Base-by-base conservation (phyloP, 1,140 invertebrate genomes). In the Drosophila sucinea region DNA sequence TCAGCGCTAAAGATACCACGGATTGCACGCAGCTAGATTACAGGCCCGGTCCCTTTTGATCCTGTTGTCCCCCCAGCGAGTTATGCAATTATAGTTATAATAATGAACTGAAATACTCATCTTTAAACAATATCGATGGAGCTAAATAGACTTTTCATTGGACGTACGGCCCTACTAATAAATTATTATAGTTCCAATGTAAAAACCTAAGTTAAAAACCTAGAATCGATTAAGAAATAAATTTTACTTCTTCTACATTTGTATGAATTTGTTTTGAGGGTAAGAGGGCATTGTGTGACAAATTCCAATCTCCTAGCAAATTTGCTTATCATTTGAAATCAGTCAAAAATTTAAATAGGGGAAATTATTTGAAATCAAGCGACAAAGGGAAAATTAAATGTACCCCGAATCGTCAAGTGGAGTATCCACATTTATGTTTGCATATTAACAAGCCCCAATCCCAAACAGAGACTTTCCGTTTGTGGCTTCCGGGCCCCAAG, bases 381-480 rank as follows among this genome's bases (percentile, higher is more conserved):
- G n/a, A 30, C 29, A 56, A 56, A 56, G 29, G 27, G 54, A 4
- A 29, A 56, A 56, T 56, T 30, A 30, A 56, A 56, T 56, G 11
- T 27, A 23, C 23, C 25, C 44, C 10, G 8, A 51, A 27, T 8
- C 44, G 27, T 8, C 44, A 51, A 27, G 23, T 51, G 11, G 11
- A 51, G 44, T 10, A 51, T 27, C 2, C 23, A 10, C 25, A 51
- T 51, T 51, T 51, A 27, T 51, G 23, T 51, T 51, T 51, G 44
- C 54, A 56, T 30, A 56, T 57, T 47, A 57, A 51, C 25, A 47
- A 51, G 44, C 44, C 3, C n/a, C 10, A 66, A 6, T 8, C 55
- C 25, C 7, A 35, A 73, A 51, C 63, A 17, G n/a, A 30, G 25
- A 38, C 32, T 70, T 70, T 57, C 2, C 41, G 56, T 25, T 51